Conservation (phyloP, 2,797 vertebrate genomes). For the Poecilia wingei region DNA sequence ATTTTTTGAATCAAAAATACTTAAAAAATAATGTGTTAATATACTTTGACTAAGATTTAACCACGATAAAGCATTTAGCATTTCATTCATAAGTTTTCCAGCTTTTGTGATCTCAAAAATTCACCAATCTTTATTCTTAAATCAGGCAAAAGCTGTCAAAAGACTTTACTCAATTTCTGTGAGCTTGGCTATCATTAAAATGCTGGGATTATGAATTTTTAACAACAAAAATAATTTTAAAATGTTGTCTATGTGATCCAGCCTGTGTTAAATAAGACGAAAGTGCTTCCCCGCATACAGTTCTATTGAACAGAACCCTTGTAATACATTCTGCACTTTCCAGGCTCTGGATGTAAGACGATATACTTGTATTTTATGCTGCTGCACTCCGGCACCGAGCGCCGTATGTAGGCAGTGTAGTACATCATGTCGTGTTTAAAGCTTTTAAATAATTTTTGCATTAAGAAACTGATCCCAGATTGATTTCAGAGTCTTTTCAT, state of each 20-base stretch:
- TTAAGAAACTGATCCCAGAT: slow-evolving; percentile 41
- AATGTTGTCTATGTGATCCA: not conserved
- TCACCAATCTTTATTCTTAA: not conserved
- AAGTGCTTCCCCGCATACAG: slow-evolving; percentile 28
- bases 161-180: slow-evolving; percentile 3
- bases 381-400: slow-evolving; percentile 35
- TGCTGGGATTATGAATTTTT: not conserved
- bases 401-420: slow-evolving; percentile 15
- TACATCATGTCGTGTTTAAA: slow-evolving; percentile 30
- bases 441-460: slow-evolving; percentile 48
- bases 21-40: not conserved
- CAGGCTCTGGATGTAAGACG: slow-evolving; percentile 35
- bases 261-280: slow-evolving; percentile 38
- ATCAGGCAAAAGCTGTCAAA: not conserved
- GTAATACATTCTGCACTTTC: slow-evolving; percentile 40
- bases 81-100: not conserved
- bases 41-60: not conserved
- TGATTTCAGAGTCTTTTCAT: slow-evolving; percentile 42
- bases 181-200: slow-evolving; percentile 10
- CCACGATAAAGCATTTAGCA: not conserved
- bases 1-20: not conserved
- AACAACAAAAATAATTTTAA: not conserved
- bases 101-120: not conserved
- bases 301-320: slow-evolving; percentile 46
- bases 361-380: slow-evolving; percentile 30